Evolutionary conservation across 2,113 vertebrate genomes (phyloP).

Genomic region (Nycticebus coucang): DNA sequence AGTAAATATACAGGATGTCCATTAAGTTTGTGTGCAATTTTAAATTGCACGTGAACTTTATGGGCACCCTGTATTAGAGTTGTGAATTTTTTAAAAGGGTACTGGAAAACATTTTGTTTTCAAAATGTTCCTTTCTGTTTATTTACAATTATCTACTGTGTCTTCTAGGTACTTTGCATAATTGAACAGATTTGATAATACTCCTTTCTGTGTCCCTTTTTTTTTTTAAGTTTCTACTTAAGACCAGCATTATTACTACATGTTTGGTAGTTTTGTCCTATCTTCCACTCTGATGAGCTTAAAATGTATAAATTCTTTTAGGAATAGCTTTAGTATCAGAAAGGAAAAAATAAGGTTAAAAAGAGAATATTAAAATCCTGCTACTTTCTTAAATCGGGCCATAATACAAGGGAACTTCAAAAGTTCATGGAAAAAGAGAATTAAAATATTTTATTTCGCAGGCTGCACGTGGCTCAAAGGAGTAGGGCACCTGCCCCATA

Average conservation of each 20-base stretch:
- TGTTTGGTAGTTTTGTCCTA: not conserved
- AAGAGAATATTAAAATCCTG: constrained; percentile 27
- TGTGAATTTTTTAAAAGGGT: constrained; percentile 16
- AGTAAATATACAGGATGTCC: not conserved
- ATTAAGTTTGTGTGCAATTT: too few species aligned
- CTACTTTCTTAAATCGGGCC: constrained; percentile 49
- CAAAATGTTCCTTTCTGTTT: not conserved
- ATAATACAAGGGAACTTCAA: not conserved
- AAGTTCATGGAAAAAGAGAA: too few species aligned
- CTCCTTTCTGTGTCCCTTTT: not conserved
- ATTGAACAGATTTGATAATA: not conserved
- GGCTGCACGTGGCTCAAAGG: too few species aligned
- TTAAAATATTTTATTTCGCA: too few species aligned
- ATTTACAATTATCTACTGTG: not conserved
- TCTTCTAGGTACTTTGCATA: not conserved
- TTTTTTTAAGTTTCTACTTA: not conserved
- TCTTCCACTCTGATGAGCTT: constrained; percentile 4
- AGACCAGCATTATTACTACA: not conserved
- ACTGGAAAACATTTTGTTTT: constrained; percentile 43
- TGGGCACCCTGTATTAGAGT: not conserved
- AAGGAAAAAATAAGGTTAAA: not conserved
- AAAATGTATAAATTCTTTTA: not conserved
- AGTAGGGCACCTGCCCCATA: too few species aligned
- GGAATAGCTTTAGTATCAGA: not conserved
- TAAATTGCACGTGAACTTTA: too few species aligned